phyloP scores from a whole-genome alignment of 2,113 vertebrate species.

The Oxygymnocypris stewartii region DNA sequence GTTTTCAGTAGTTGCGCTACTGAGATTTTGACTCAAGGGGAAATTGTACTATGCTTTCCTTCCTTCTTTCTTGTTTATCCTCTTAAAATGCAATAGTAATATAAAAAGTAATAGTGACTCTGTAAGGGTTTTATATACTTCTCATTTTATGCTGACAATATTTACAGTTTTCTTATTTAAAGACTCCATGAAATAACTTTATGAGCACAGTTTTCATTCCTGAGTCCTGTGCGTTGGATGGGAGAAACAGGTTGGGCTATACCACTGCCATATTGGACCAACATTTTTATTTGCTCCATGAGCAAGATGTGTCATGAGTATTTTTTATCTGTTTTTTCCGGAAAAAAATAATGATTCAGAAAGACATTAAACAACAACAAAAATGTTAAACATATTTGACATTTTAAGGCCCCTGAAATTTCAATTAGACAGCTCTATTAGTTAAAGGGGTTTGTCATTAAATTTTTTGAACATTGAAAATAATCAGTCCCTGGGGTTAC shows the following conservation, averaged over 20 bases:
- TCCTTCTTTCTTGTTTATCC: constrained; percentile 33
- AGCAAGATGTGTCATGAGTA: not conserved
- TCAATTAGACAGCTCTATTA: not conserved
- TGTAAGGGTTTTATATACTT: constrained; percentile 23
- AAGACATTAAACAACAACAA: not conserved
- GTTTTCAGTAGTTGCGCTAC: not conserved
- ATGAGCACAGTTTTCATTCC: not conserved
- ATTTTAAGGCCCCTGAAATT: not conserved
- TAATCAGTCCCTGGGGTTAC: not conserved
- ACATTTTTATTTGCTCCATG: not conserved
- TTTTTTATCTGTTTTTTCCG: not conserved
- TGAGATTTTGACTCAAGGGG: not conserved
- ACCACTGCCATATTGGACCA: not conserved
- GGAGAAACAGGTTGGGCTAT: not conserved
- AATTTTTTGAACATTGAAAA: not conserved
- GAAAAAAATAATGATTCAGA: no score
- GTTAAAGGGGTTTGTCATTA: not conserved
- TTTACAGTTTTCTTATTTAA: not conserved
- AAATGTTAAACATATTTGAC: not conserved
- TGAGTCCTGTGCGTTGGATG: not conserved
- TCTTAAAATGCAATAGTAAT: constrained; percentile 53
- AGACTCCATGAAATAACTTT: not conserved
- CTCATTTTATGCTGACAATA: constrained; percentile 27
- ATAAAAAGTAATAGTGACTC: constrained; percentile 20
- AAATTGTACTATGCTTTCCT: constrained; percentile 9